Conservation (phyloP, 2,888 invertebrate genomes). For the Spodoptera exigua region DNA sequence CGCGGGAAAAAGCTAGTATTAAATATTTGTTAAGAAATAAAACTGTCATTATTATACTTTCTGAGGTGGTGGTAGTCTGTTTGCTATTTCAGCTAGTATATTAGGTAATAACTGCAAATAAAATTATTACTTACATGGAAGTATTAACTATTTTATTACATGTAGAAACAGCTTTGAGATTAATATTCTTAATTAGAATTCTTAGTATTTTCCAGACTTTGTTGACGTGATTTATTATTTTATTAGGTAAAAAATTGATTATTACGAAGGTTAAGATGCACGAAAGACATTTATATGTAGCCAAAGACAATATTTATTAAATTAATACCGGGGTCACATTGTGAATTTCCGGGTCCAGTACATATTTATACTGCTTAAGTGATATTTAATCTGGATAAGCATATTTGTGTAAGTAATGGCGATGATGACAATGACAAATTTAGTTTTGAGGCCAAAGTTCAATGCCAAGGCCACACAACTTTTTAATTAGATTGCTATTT, state of each 20-base stretch:
- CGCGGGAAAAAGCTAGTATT: no score
- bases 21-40: no score
- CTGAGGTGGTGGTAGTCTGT: no score
- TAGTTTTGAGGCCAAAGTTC: slow-evolving; percentile 5
- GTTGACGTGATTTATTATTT: not conserved
- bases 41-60: no score
- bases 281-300: slow-evolving; percentile 1
- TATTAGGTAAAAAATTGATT: slow-evolving; percentile 8
- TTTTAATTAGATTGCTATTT: no score
- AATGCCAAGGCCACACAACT: slow-evolving; percentile 7
- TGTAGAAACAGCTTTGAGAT: no score
- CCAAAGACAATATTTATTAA: not conserved
- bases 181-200: no score
- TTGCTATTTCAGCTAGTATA: no score
- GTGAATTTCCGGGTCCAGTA: slow-evolving; percentile 18
- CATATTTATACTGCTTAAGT: slow-evolving; percentile 9
- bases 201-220: no score
- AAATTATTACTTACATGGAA: no score
- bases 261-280: slow-evolving; percentile 3
- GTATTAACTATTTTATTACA: no score
- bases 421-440: slow-evolving; percentile 12
- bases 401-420: slow-evolving; percentile 34
- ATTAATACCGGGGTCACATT: slow-evolving; percentile 21
- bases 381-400: slow-evolving; percentile 21
- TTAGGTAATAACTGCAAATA: no score